phyloP scores from a whole-genome alignment of 2,113 vertebrate genomes.

The Fregetta grallaria region DNA sequence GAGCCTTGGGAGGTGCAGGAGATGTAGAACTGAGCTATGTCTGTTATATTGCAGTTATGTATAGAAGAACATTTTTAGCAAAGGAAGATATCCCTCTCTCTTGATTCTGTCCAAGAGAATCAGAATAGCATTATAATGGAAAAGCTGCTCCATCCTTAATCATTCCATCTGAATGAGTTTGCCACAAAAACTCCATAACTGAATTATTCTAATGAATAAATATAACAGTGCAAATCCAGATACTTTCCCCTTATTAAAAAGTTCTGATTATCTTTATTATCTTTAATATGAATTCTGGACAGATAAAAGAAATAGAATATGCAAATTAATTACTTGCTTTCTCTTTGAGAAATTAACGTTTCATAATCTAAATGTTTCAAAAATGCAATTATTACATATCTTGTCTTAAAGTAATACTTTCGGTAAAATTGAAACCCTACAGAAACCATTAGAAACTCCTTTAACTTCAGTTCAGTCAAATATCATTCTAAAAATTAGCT shows the following conservation, averaged over 20 bases:
- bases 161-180: background rate
- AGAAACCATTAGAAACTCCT: background rate
- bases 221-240: background rate
- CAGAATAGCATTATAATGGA: background rate
- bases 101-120: background rate
- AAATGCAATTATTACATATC: background rate
- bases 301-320: background rate
- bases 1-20: background rate
- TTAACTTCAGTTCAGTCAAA: background rate
- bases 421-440: background rate
- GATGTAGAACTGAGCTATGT: background rate
- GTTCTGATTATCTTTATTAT: background rate
- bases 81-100: background rate
- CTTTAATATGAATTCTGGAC: background rate
- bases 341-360: background rate
- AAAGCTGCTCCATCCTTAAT: background rate
- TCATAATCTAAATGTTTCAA: background rate
- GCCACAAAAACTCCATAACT: background rate
- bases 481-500: background rate
- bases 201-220: background rate
- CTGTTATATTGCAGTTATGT: background rate
- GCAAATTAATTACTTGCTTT: background rate
- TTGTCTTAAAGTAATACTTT: background rate
- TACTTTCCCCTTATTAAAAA: background rate
- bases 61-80: background rate